A percentile compares a stretch with the other conserved stretches of the same genome.
These are phyloP conservation scores for Scaptomyza polygonia DNA, from an alignment of 2,888 invertebrate species.

Conservation along the genomic window DNA sequence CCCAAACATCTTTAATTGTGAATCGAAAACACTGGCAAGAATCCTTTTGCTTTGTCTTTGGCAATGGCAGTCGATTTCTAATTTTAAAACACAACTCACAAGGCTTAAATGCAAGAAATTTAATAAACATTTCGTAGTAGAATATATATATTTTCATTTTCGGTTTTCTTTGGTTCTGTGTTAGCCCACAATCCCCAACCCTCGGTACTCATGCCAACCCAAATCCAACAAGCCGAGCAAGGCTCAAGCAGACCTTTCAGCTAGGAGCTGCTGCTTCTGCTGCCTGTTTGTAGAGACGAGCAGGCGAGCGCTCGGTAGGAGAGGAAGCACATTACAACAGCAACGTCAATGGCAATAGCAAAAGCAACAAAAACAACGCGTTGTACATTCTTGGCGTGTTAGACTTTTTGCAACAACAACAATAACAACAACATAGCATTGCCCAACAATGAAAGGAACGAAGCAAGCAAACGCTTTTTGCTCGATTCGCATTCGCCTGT, in stretches of 20 bases:
- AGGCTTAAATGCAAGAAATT: conserved; percentile 79
- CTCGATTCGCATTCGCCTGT: conserved; percentile 63
- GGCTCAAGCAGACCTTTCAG: conserved; percentile 47
- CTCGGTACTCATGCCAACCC: conserved; percentile 23
- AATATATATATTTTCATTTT: conserved; percentile 71
- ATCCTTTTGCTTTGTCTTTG: conserved; percentile 45
- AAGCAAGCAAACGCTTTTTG: conserved; percentile 67
- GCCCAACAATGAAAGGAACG: conserved; percentile 64
- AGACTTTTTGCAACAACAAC: conserved; percentile 65
- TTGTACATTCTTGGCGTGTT: conserved; percentile 76
- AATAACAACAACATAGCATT: conserved; percentile 30
- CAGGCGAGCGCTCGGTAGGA: conserved; percentile 41
- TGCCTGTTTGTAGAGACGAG: conserved; percentile 63
- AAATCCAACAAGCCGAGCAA: conserved; percentile 39
- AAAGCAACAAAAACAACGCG: conserved; percentile 69
- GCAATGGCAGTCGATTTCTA: conserved; percentile 51
- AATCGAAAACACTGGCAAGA: conserved; percentile 4
- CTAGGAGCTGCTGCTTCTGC: conserved; percentile 46
- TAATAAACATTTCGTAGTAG: conserved; percentile 75
- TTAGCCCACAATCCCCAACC: conserved; percentile 18
- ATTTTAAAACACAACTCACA: conserved; percentile 52
- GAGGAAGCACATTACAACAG: conserved; percentile 67
- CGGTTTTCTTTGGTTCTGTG: conserved; percentile 39
- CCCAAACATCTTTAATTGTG: conserved; percentile 38
- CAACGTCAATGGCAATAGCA: conserved; percentile 35